Conservation (phyloP, 2,113 vertebrate genomes). For the Calonectris borealis region DNA sequence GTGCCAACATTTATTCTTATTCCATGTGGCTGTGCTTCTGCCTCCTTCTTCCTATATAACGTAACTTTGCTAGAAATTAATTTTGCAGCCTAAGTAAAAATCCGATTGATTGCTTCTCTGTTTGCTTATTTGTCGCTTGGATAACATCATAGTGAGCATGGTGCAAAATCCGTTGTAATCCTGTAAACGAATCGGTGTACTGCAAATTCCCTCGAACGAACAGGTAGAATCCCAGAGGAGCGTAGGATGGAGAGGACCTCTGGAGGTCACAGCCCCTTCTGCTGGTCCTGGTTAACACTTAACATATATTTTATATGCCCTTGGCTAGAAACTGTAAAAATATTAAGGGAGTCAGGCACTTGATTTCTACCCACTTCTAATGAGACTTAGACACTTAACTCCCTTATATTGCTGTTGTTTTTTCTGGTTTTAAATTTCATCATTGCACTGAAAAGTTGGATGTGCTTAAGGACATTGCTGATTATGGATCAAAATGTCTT, state of each 20-base stretch:
- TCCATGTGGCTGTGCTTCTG: background rate
- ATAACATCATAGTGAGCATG: background rate
- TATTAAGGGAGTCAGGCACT: background rate
- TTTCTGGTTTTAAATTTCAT: background rate
- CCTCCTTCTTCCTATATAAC: background rate
- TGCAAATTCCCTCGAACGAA: background rate
- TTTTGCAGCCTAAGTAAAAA: background rate
- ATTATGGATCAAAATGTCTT: constrained; percentile 44
- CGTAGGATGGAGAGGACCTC: background rate
- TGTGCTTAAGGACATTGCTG: constrained; percentile 10
- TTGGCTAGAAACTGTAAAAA: background rate
- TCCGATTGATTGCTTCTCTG: background rate
- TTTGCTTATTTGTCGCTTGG: background rate
- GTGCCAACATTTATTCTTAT: background rate
- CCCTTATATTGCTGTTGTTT: background rate
- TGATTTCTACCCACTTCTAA: background rate
- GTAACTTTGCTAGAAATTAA: background rate
- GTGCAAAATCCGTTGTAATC: background rate
- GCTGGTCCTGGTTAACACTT: background rate
- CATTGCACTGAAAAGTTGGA: background rate
- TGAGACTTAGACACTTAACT: background rate
- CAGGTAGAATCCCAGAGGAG: background rate
- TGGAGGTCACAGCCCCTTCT: background rate
- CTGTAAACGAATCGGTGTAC: fast-evolving
- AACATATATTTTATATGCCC: background rate